phyloP scores from a whole-genome alignment of 1,140 invertebrate species.

The Bombus pascuorum region DNA sequence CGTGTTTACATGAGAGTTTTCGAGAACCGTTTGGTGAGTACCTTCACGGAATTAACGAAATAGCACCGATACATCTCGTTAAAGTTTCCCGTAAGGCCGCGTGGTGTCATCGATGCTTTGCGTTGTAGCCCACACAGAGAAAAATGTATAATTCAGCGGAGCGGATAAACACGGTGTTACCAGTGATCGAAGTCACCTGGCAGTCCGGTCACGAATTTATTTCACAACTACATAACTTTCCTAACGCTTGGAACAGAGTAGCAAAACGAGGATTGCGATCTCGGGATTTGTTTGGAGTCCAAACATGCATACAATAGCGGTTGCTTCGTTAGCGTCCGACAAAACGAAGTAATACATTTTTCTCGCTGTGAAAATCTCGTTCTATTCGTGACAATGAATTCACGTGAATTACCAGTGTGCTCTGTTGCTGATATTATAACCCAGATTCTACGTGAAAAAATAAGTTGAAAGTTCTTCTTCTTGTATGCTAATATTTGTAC shows the following conservation, averaged over 20 bases:
- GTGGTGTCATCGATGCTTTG: constrained; percentile 15
- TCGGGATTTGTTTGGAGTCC: constrained; percentile 21
- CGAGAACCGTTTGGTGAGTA: constrained; percentile 53
- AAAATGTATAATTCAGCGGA: constrained; percentile 47
- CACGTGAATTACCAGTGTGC: no score
- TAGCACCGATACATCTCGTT: constrained; percentile 52
- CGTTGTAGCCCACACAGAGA: constrained; percentile 20
- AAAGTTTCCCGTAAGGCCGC: constrained; percentile 19
- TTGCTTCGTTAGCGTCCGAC: neutral
- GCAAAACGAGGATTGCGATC: constrained; percentile 19
- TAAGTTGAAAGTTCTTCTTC: neutral
- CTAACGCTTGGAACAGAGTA: constrained; percentile 32
- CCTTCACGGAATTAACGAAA: constrained; percentile 42
- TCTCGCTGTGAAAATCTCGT: neutral
- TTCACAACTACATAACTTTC: constrained; percentile 48
- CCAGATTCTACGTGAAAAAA: no score
- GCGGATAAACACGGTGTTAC: constrained; percentile 35
- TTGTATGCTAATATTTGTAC: neutral
- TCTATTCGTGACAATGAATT: neutral
- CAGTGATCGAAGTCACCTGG: constrained; percentile 21
- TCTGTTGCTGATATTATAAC: no score
- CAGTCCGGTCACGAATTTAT: constrained; percentile 45
- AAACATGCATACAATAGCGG: neutral
- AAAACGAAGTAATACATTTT: neutral
- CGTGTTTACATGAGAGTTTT: constrained; percentile 8